Conservation (phyloP, 1,140 invertebrate species). For the Idris sp. region DNA sequence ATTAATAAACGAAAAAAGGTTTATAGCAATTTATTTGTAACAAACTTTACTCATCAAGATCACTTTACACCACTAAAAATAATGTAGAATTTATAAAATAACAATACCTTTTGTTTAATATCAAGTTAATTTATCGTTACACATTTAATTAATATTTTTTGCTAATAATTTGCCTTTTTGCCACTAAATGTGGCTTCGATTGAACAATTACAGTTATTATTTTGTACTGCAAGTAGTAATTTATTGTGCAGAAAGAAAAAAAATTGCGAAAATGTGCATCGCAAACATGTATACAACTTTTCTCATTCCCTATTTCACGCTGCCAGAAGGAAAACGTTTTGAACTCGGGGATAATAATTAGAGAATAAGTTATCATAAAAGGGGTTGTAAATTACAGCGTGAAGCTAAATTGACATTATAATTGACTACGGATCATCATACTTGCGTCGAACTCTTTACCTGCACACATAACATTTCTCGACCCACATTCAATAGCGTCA, state of each 20-base stretch:
- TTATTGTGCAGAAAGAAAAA: background rate
- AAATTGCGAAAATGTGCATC: background rate
- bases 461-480: constrained; percentile 25
- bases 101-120: too few relatives aligned
- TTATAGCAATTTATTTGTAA: too few relatives aligned
- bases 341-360: constrained; percentile 11
- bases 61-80: too few relatives aligned
- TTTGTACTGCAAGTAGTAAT: too few relatives aligned
- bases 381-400: constrained; percentile 16
- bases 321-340: constrained; percentile 1
- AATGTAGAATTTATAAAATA: too few relatives aligned
- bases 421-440: constrained; percentile 40
- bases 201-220: too few relatives aligned
- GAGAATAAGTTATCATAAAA: constrained; percentile 17
- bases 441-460: constrained; percentile 24
- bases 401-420: constrained; percentile 36
- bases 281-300: too few relatives aligned
- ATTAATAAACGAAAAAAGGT: too few relatives aligned
- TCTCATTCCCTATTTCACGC: too few relatives aligned
- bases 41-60: too few relatives aligned
- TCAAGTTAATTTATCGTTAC: background rate
- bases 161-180: too few relatives aligned
- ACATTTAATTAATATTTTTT: constrained; percentile 3
- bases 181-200: too few relatives aligned
- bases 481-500: constrained; percentile 40